Conservation (phyloP, 2,113 vertebrate species). For the Eulacestoma nigropectus region DNA sequence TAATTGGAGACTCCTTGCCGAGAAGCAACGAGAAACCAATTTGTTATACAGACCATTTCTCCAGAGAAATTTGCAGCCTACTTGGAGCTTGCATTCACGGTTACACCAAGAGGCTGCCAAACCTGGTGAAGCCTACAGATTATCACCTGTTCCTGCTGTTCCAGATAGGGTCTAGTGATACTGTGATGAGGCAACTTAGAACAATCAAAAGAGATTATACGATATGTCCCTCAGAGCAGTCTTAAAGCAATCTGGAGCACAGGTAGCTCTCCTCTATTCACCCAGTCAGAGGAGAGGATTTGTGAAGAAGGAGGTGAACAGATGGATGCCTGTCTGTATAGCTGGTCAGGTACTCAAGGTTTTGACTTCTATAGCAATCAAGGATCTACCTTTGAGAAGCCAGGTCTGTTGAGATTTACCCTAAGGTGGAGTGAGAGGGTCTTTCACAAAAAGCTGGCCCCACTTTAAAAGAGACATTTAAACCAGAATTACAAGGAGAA, state of each 20-base stretch:
- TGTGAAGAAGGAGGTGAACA: not conserved
- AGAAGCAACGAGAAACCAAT: rapidly evolving
- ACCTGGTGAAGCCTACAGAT: not conserved
- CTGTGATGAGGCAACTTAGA: not conserved
- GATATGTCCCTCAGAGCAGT: not conserved
- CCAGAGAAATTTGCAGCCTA: not conserved
- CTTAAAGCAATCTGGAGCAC: not conserved
- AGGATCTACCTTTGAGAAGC: not conserved
- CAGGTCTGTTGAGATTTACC: not conserved
- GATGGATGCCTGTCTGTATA: not conserved
- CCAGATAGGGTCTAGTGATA: not conserved
- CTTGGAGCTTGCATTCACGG: not conserved
- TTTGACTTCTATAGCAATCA: not conserved
- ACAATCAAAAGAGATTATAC: not conserved
- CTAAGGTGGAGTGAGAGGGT: not conserved
- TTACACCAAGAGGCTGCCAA: not conserved
- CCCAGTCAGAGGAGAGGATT: not conserved
- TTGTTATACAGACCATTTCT: not conserved
- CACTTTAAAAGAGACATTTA: not conserved
- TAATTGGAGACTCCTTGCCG: not conserved
- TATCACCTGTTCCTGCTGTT: not conserved
- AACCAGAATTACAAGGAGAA: not conserved
- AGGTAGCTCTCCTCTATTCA: not conserved
- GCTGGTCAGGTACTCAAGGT: not conserved
- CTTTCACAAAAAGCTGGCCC: not conserved